Evolutionary conservation across 2,797 vertebrate species (phyloP), one percentile per base, ranked within the genome.

Genomic region (Vultur gryphus): DNA sequence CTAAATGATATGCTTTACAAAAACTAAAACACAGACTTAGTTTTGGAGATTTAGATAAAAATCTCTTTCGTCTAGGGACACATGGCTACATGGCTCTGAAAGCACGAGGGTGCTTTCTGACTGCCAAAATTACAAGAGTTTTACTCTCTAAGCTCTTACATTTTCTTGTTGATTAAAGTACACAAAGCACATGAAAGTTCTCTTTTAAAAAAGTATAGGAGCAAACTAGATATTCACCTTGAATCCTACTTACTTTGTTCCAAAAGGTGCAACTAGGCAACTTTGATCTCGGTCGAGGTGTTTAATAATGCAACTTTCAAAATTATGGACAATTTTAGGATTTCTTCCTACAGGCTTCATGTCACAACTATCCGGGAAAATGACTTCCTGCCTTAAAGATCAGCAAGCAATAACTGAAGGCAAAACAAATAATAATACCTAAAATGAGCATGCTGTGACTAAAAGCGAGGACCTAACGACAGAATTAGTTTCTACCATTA

Each of bases 381-480:
- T 7, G n/a, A 90, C 21, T n/a, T 92, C 71, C 87, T 94, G 81
- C 70, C 84, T 95, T 75, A 95, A 84, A 87, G 89, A 73, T 46
- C 65, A 96, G 93, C 87, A 97, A 87, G 72, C 65, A 92, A 66
- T 92, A 96, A 89, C 37, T 72, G 93, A 86, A 91, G 90, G 81
- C 70, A 93, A 96, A 97, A 69, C 84, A 94, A 97, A 65, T 33
- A 97, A 59, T 51, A 94, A 94, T 25, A 95, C 86, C 97, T 58
- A 94, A 97, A 96, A 97, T 64, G 75, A 97, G 95, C 98, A 98
- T 96, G 97, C 97, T 94, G 39, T 91, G 91, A 96, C 90, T 62
- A 96, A 92, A 96, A 96, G 59, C 16, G 86, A 97, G 71, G 76
- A 93, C 54, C 76, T 91, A 59, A 70, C 43, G 71, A 87, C 51